phyloP scores from a whole-genome alignment of 2,888 invertebrate genomes.

The Napeogenes sylphis region DNA sequence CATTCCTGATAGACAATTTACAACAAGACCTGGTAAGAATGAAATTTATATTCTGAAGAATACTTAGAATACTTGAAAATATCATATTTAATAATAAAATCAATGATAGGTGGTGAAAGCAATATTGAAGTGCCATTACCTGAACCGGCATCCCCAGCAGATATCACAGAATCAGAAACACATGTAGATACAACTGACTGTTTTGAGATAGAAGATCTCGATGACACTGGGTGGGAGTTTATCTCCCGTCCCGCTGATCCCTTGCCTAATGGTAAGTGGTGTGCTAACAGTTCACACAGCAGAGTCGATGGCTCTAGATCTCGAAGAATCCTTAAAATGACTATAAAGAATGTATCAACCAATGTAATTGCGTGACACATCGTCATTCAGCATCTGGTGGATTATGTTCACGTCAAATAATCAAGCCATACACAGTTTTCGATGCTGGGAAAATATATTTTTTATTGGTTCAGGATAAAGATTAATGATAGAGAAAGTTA shows the following conservation, averaged over 20 bases:
- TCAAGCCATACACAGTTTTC: too few relatives aligned
- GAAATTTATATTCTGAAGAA: background rate
- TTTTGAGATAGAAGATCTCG: conserved; percentile 73
- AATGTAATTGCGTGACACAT: too few relatives aligned
- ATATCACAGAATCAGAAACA: background rate
- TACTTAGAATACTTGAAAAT: background rate
- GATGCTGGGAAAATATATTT: too few relatives aligned
- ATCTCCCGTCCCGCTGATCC: conserved; percentile 63
- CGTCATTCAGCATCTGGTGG: too few relatives aligned
- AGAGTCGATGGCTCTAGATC: too few relatives aligned
- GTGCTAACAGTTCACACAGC: background rate
- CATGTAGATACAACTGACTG: conserved; percentile 71
- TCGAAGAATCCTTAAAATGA: too few relatives aligned
- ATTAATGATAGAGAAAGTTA: too few relatives aligned
- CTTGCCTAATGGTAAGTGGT: conserved; percentile 55
- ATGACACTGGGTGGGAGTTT: conserved; percentile 73
- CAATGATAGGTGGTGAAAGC: conserved; percentile 54
- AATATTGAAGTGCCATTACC: conserved; percentile 47
- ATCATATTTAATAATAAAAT: background rate
- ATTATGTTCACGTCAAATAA: too few relatives aligned
- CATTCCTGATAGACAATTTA: conserved; percentile 43
- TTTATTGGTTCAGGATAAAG: too few relatives aligned
- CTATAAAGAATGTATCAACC: too few relatives aligned
- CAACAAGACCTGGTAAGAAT: conserved; percentile 49
- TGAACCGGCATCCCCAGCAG: conserved; percentile 8